A percentile compares a stretch with the other conserved stretches of the same genome.
Conservation (phyloP, 64 coral and sea anemone genomes). For the Dendronephthya gigantea region DNA sequence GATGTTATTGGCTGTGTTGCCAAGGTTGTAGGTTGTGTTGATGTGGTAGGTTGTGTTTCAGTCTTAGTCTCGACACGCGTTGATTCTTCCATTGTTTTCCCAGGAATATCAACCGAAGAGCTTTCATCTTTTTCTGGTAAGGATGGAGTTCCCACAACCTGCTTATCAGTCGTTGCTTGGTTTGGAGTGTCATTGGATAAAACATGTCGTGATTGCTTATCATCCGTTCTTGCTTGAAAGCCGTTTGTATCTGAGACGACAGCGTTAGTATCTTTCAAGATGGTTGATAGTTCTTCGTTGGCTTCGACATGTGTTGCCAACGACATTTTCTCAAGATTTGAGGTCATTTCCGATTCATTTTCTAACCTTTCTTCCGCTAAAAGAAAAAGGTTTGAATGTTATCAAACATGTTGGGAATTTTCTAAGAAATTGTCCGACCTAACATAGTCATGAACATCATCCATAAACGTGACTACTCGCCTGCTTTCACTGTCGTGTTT, state of each 20-base stretch:
- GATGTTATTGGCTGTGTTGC: background rate
- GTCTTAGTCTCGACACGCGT: background rate
- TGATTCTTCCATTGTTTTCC: background rate
- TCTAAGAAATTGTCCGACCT: too few species aligned
- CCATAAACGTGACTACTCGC: too few species aligned
- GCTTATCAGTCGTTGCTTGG: too few species aligned
- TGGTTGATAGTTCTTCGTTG: background rate
- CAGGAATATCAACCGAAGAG: background rate
- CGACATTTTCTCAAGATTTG: background rate
- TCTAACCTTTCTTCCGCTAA: background rate
- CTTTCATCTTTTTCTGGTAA: background rate
- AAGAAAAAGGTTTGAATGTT: background rate
- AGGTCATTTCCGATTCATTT: background rate
- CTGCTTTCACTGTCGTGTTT: too few species aligned
- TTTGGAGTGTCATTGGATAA: too few species aligned
- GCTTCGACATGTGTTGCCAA: background rate
- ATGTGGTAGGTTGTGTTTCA: too few species aligned
- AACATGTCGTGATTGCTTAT: background rate
- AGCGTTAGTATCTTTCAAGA: too few species aligned
- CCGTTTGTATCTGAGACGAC: background rate
- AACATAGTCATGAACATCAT: too few species aligned
- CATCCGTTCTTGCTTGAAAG: background rate
- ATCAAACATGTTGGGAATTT: background rate
- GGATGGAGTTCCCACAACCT: background rate
- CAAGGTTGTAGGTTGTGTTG: too few species aligned